phyloP scores from a whole-genome alignment of 2,888 invertebrate species.

The Panopea generosa region DNA sequence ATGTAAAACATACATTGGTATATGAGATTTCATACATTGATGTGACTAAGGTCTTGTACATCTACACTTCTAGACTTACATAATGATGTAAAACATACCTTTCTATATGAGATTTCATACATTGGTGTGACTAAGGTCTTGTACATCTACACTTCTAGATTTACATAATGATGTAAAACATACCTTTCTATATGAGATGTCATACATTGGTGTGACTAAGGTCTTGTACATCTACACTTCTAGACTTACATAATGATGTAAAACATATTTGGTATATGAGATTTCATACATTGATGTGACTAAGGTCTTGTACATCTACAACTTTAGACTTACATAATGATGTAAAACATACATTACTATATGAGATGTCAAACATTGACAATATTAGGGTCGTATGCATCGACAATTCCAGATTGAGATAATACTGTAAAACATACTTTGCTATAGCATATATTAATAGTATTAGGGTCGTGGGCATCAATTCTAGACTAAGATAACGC shows the following conservation, averaged over 20 bases:
- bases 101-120: constrained; percentile 95
- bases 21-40: constrained; percentile 96
- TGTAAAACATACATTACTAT: too few relatives aligned
- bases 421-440: too few relatives aligned
- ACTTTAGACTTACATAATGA: too few relatives aligned
- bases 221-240: constrained; percentile 92
- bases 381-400: too few relatives aligned
- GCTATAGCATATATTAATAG: too few relatives aligned
- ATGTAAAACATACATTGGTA: constrained; percentile 91
- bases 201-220: constrained; percentile 96
- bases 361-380: too few relatives aligned
- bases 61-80: constrained; percentile 95
- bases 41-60: constrained; percentile 94
- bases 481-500: too few relatives aligned
- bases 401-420: too few relatives aligned
- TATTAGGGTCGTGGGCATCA: too few relatives aligned
- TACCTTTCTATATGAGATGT: constrained; percentile 96
- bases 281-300: too few relatives aligned
- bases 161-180: constrained; percentile 91
- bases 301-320: too few relatives aligned
- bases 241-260: constrained; percentile 95
- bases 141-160: constrained; percentile 93
- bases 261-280: too few relatives aligned
- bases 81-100: constrained; percentile 90
- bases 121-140: constrained; percentile 95